Base-by-base conservation (phyloP, 2,797 vertebrate genomes). In the Picus viridis region DNA sequence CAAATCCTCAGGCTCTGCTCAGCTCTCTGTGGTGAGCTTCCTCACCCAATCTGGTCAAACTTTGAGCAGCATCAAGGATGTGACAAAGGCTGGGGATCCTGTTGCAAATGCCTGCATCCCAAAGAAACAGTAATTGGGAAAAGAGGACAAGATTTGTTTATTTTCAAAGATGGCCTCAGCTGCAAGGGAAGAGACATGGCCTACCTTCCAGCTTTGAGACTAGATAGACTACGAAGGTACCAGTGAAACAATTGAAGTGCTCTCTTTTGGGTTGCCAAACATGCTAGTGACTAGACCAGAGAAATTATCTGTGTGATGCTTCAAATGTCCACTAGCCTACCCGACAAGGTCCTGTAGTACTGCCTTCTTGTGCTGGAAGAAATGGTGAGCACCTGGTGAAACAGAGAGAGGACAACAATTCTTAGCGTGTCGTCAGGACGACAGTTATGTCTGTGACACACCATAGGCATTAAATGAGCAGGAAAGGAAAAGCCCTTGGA, bases 371-470 rank as follows among this genome's bases (percentile, higher is more conserved):
- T 20, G 43, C 67, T 73, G 74, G 85, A 82, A 79, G 34, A 86
- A 67, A 16, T 0, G 0, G 36, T 0, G 9, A 83, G 47, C 85
- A 81, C 87, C 70, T 82, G 93, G 67, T 61, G 24, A 83, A 10
- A 45, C 63, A 34, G 53, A 67, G 73, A 64, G 70, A 56, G 43
- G 34, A 63, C 41, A 69, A 54, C n/a, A 67, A 8, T 65, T 75
- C 77, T 67, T 83, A 61, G 71, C 45, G 2, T 84, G 41, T 83
- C 10, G 18, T 86, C 68, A 51, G 68, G 27, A 24, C 0, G 1
- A 54, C 49, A 74, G 47, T 83, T 75, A 73, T 90, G 93, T 88
- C 89, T 93, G 91, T 93, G 89, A 73, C 49, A 10, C 84, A 53
- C 32, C 80, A 62, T 65, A 86, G 73, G 86, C 83, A 92, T 71